A percentile compares a stretch with the other conserved stretches of the same genome.
Conservation (phyloP, 2,113 vertebrate species). For the Phalacrocorax pelagicus region DNA sequence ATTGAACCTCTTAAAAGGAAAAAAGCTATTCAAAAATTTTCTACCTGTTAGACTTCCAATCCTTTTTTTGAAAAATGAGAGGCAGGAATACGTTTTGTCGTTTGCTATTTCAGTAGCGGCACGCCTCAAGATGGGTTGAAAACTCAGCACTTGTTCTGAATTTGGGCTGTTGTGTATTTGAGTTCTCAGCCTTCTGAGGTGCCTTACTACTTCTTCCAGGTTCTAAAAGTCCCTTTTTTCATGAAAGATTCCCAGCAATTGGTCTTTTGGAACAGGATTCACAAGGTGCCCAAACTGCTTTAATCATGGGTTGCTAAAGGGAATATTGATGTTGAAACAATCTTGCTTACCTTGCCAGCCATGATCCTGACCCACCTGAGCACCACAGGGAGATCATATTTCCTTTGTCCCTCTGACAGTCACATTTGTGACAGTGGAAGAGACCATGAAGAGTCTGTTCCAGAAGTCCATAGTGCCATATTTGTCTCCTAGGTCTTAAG, state of each 20-base stretch:
- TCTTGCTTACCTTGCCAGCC: not conserved
- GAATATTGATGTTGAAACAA: rapidly evolving
- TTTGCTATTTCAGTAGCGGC: rapidly evolving
- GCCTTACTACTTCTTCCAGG: not conserved
- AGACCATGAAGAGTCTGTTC: not conserved
- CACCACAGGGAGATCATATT: not conserved
- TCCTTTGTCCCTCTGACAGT: not conserved
- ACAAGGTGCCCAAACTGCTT: not conserved
- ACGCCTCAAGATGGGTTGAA: rapidly evolving
- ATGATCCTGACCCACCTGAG: not conserved
- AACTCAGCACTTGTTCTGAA: not conserved
- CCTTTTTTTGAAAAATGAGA: not conserved
- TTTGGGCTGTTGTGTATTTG: not conserved
- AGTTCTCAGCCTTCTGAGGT: not conserved
- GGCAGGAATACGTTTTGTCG: not conserved
- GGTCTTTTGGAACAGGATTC: not conserved
- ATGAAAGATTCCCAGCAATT: not conserved
- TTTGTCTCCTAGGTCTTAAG: not conserved
- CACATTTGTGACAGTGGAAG: not conserved
- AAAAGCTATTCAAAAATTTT: rapidly evolving
- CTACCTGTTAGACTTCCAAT: rapidly evolving
- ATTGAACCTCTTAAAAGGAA: not conserved
- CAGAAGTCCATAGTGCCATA: not conserved
- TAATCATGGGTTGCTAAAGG: not conserved
- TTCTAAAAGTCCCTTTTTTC: not conserved